phyloP scores from a whole-genome alignment of 2,113 vertebrate species.

The Sinosuthora webbiana region DNA sequence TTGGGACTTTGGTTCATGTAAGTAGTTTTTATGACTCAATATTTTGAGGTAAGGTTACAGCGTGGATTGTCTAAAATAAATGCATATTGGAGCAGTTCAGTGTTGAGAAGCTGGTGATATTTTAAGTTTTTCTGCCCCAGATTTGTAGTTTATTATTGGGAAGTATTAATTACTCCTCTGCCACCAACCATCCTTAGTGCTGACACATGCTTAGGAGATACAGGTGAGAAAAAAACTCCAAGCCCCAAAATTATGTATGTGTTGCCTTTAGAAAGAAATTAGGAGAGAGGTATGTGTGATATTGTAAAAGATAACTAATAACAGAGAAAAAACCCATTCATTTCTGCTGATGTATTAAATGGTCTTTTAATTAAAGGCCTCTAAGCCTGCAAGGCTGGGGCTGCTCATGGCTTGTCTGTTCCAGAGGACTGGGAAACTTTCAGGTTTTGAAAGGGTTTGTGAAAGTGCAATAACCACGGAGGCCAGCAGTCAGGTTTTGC shows the following conservation, averaged over 20 bases:
- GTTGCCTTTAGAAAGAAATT: not conserved
- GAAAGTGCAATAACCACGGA: fast-evolving
- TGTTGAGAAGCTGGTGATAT: not conserved
- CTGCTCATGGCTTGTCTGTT: not conserved
- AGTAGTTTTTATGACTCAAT: not conserved
- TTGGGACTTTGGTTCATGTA: not conserved
- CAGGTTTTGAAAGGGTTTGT: not conserved
- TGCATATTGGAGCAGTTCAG: not conserved
- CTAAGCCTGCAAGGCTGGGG: too few species aligned
- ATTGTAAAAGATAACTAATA: not conserved
- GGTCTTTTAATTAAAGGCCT: not conserved
- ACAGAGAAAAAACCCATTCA: fast-evolving
- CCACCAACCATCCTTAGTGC: not conserved
- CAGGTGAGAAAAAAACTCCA: not conserved
- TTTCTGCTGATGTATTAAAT: not conserved
- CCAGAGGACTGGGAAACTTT: not conserved
- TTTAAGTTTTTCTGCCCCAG: not conserved
- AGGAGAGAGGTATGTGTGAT: not conserved
- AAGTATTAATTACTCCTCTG: not conserved
- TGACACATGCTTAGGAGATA: not conserved
- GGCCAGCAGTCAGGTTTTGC: not conserved
- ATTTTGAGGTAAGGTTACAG: not conserved
- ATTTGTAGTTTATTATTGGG: not conserved
- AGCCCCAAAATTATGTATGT: not conserved
- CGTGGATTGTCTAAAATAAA: not conserved